Conservation (phyloP, 2,113 vertebrate species). For the Callocephalon fimbriatum region DNA sequence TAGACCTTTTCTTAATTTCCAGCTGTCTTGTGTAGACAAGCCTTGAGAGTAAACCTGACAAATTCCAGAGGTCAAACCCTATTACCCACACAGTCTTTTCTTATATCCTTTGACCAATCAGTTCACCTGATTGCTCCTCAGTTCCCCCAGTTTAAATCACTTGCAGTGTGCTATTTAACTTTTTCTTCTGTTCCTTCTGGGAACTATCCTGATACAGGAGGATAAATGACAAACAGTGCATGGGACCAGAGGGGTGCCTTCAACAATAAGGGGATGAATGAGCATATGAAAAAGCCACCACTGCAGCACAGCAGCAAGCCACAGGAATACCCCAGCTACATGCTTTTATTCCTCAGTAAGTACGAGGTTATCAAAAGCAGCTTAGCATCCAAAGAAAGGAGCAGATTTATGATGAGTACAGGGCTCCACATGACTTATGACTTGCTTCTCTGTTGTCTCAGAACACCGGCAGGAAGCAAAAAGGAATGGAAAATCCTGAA, state of each 20-base stretch:
- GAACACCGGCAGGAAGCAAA: neutral
- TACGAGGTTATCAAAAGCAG: neutral
- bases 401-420: neutral
- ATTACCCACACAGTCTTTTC: neutral
- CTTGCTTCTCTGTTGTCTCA: neutral
- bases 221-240: neutral
- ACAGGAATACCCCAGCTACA: neutral
- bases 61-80: neutral
- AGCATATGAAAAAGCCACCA: neutral
- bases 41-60: neutral
- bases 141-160: neutral
- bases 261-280: neutral
- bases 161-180: neutral
- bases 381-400: neutral
- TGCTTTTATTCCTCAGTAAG: neutral
- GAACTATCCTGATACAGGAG: accelerated
- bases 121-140: neutral
- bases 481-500: neutral
- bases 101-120: neutral
- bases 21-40: neutral
- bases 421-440: neutral
- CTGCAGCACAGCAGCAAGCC: neutral
- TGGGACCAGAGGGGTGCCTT: slow-evolving; percentile 14
- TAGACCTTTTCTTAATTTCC: neutral
- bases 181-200: neutral